Percentiles rank a stretch among this genome's conserved stretches.
Evolutionary conservation across 2,113 vertebrate species (phyloP).

Genomic region (Formicarius rufipectus): DNA sequence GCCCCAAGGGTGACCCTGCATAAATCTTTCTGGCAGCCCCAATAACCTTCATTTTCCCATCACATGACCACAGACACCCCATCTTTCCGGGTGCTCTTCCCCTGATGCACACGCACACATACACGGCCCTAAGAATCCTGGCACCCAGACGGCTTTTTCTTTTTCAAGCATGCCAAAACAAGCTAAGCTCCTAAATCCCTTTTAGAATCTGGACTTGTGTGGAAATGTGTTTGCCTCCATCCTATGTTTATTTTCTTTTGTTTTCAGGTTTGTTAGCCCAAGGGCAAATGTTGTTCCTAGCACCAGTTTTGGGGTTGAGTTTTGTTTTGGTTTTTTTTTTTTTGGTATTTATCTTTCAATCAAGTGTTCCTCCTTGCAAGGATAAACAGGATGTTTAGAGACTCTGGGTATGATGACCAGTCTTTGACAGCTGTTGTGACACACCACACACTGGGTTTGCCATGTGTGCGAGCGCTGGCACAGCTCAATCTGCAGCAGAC

Average conservation of each 20-base stretch:
- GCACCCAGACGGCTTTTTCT: conserved; percentile 7
- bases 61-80: not conserved
- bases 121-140: conserved; percentile 17
- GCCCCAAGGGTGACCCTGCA: not conserved
- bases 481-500: not conserved
- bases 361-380: conserved; percentile 55
- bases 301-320: conserved; percentile 10
- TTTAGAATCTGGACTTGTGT: conserved; percentile 39
- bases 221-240: conserved; percentile 57
- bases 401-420: conserved; percentile 39
- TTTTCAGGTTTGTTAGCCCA: conserved; percentile 63
- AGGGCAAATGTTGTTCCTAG: conserved; percentile 36
- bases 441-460: conserved; percentile 18
- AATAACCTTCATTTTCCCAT: not conserved
- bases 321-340: not conserved
- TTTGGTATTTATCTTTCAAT: conserved; percentile 54
- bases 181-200: conserved; percentile 57
- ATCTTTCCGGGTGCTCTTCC: not conserved
- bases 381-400: conserved; percentile 60
- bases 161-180: conserved; percentile 51
- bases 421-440: conserved; percentile 49
- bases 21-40: not conserved
- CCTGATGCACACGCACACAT: not conserved
- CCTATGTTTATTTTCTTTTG: conserved; percentile 62
- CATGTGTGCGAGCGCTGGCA: conserved; percentile 33